phyloP scores from a whole-genome alignment of 2,888 invertebrate species.

The Drosophila fungiperda region DNA sequence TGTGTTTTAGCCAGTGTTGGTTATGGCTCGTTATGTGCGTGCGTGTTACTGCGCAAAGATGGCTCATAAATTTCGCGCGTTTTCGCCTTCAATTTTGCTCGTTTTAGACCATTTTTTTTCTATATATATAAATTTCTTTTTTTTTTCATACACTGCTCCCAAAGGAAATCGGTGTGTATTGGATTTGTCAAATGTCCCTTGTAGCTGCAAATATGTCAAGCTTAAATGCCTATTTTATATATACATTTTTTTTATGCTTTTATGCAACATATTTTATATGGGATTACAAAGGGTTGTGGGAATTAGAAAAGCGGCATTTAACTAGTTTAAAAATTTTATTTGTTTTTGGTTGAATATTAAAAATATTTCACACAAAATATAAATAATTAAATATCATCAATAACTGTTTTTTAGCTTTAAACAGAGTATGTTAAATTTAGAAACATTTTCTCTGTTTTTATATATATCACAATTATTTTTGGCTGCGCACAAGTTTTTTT shows the following conservation, averaged over 20 bases:
- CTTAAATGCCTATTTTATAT: neutral
- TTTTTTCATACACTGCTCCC: neutral
- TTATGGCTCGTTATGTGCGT: slow-evolving; percentile 76
- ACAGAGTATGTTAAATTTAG: slow-evolving; percentile 2
- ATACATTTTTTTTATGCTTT: neutral
- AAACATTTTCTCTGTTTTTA: slow-evolving; percentile 29
- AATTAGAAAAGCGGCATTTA: neutral
- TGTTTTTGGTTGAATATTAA: too few relatives aligned
- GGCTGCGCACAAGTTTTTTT: slow-evolving; percentile 47
- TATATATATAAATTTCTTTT: neutral
- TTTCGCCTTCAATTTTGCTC: slow-evolving; percentile 66
- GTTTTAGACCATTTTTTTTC: slow-evolving; percentile 37
- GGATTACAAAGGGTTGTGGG: neutral
- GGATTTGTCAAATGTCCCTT: neutral
- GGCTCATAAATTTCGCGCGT: slow-evolving; percentile 77
- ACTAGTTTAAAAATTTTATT: neutral
- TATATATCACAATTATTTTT: slow-evolving; percentile 58
- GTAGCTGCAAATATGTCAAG: neutral
- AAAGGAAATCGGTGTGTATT: neutral
- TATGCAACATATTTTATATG: neutral
- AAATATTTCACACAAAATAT: neutral
- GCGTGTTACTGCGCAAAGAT: slow-evolving; percentile 79
- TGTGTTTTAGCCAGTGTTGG: slow-evolving; percentile 56
- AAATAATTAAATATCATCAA: neutral
- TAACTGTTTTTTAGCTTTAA: neutral